Base-by-base conservation (phyloP, 2,888 invertebrate species). In the Erebia ligea region DNA sequence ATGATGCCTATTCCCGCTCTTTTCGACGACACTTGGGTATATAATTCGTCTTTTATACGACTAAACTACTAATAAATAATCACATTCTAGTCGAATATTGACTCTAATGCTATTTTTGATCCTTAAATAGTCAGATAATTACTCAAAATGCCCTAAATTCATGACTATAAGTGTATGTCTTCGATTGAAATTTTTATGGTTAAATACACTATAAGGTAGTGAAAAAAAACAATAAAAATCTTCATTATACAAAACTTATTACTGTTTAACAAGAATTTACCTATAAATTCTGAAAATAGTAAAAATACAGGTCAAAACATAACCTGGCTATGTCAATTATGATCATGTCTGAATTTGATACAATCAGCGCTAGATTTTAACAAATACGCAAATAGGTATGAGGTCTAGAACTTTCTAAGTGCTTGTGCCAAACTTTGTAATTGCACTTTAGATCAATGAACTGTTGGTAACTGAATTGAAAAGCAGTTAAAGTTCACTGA, bases 1-100 rank as follows among this genome's bases (percentile, higher is more conserved):
- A 82, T 78, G 72, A 58, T 34, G 8, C 40, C 6, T 0, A 71
- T 86, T 88, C 85, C 87, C 90, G 88, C 87, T 85, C 76, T 87
- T 88, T 88, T 82, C 63, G 68, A 70, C 73, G 69, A 71, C 69
- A 73, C 66, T 50, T 67, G 6, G n/a, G 40, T 17, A 25, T 50
- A 15, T 10, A 42, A 11, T 42, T 59, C 17, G 59, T 40, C 4
- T 59, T 42, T 17, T 45, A 61, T 11, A 2, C 4, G 17, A 1
- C 9, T 6, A 62, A 21, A 8, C 21, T 2, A 62, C 48, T 21
- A 19, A 19, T 48, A 21, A 48, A 15, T 62, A 19, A 19, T 21
- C 6, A 8, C 6, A n/a, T 21, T 19, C 4, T 5, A 1, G 5
- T 40, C 40, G 3, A 59, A 8, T 17, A 8, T 34, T 6, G 5